Conservation (phyloP, 2,113 vertebrate species). For the Cavia porcellus region DNA sequence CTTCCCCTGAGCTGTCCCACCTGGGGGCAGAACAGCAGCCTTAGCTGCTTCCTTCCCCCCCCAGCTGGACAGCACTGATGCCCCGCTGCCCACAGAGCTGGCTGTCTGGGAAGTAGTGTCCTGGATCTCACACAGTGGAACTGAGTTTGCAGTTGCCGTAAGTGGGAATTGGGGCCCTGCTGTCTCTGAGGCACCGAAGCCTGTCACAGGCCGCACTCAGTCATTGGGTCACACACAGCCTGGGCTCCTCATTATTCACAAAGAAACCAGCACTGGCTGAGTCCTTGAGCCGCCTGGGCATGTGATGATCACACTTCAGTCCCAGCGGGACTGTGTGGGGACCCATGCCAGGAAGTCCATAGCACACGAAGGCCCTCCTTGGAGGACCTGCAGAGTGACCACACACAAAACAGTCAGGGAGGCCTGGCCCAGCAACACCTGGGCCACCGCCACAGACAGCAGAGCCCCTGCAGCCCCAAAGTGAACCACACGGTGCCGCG, state of each 20-base stretch:
- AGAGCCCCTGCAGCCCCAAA: background rate
- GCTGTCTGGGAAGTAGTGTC: background rate
- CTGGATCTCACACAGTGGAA: background rate
- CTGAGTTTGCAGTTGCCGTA: background rate
- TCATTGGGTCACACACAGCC: conserved; percentile 3
- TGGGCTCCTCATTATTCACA: conserved; percentile 68
- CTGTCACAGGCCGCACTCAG: conserved; percentile 46
- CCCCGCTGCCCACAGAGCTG: background rate
- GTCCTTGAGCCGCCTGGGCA: too few relatives aligned
- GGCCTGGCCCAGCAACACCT: background rate
- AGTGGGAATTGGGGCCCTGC: background rate
- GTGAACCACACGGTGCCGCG: too few relatives aligned
- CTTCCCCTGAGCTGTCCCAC: conserved; percentile 13
- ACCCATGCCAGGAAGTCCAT: background rate
- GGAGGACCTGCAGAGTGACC: background rate
- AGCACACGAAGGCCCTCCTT: background rate
- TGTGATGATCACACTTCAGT: background rate
- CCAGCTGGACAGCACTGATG: background rate
- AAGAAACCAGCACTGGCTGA: background rate
- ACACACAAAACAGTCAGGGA: background rate
- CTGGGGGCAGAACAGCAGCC: background rate
- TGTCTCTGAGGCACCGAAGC: background rate
- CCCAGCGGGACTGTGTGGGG: background rate
- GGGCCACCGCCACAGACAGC: background rate
- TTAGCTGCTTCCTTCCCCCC: background rate